Evolutionary conservation across 2,797 vertebrate species (phyloP), one percentile per base, ranked within the genome.

Genomic region (Brachymystax lenok): DNA sequence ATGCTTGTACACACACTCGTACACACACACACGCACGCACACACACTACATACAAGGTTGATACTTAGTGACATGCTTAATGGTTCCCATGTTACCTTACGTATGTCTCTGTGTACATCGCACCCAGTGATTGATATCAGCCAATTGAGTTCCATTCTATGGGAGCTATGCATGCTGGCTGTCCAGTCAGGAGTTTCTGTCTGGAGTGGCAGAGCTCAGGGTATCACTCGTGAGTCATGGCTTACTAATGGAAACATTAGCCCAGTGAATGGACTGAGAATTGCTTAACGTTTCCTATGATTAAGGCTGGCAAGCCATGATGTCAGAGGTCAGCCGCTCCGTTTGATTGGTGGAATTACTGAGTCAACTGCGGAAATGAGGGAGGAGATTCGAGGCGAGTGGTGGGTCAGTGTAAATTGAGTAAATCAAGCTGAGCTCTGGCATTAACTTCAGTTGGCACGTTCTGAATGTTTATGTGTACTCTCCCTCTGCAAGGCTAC

Each of bases 161-260:
- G 82, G 79, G 77, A 80, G 81, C 76, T 77, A 21, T 73, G 76
- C 28, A 66, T 51, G 82, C 63, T 88, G 88, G 90, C 90, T 85
- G 82, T 86, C 82, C 46, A 33, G 74, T 79, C 78, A 51, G 16
- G 28, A 3, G 76, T 82, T 84, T 84, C 80, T 79, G 70, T 76
- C 74, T 63, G 63, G 78, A 82, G 79, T 74, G 74, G 78, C 80
- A 72, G 79, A 78, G 81, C 82, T 83, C 79, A 71, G 82, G 80
- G 74, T 82, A 80, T 79, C 59, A n/a, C 77, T 72, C 82, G 85
- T 84, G 88, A 92, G 87, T 86, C 91, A 91, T 84, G 81, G 74
- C 74, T 86, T 87, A 88, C 81, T 89, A 90, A 92, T 88, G 83
- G 86, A 81, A 85, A 90, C 86, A 88, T 91, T 90, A 92, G 90